These are phyloP conservation scores for Diaperis boleti DNA, from an alignment of 2,888 invertebrate genomes.

Conservation along the genomic window DNA sequence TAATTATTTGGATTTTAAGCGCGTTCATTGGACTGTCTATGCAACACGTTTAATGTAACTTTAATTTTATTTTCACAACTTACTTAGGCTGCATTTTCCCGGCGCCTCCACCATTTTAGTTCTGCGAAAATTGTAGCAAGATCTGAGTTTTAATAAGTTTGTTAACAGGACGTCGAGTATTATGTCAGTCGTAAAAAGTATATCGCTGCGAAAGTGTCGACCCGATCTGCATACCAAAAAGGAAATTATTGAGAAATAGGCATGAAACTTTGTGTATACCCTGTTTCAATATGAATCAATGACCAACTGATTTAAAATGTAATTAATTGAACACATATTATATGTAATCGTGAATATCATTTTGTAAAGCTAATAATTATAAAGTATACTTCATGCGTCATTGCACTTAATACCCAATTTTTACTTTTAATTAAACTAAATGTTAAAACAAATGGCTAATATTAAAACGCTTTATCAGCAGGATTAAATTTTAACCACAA, in stretches of 20 bases:
- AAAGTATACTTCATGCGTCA: no score
- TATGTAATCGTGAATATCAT: no score
- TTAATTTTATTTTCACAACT: constrained; percentile 42
- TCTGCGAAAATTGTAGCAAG: neutral
- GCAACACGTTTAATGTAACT: constrained; percentile 41
- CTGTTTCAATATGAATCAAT: no score
- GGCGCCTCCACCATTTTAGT: constrained; percentile 24
- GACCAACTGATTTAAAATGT: no score
- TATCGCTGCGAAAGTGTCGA: neutral
- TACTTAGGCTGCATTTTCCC: constrained; percentile 29
- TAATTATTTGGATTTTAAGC: constrained; percentile 51
- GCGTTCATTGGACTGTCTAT: constrained; percentile 40
- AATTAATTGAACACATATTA: no score
- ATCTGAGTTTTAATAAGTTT: constrained; percentile 11
- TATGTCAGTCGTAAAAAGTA: constrained; percentile 11
- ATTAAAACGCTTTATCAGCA: no score
- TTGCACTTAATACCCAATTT: no score
- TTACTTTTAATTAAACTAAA: no score
- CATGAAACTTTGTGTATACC: no score
- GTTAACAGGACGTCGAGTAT: constrained; percentile 1
- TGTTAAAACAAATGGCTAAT: no score
- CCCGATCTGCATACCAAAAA: neutral
- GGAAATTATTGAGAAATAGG: constrained; percentile 3
- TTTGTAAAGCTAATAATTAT: no score
- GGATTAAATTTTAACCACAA: no score